A percentile compares a stretch with the other conserved stretches of the same genome.
phyloP scores from a whole-genome alignment of 2,888 invertebrate genomes.

The Hyposoter didymator region DNA sequence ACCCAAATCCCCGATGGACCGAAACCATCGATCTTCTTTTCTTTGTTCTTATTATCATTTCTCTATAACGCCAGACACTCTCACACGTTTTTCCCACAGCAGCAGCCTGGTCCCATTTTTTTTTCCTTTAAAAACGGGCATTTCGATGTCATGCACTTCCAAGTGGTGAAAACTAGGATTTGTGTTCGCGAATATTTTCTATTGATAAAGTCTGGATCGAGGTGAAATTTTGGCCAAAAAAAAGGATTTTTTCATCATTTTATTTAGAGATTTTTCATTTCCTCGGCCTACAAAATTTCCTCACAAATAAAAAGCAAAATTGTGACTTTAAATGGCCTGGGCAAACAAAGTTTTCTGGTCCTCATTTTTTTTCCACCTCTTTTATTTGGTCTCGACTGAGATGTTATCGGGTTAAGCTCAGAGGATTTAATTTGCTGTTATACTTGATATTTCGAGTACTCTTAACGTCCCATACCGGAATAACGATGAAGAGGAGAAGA shows the following conservation, averaged over 20 bases:
- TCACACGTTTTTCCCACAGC: conserved; percentile 4
- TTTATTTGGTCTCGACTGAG: conserved; percentile 23
- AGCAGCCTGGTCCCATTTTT: not conserved
- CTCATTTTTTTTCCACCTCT: not conserved
- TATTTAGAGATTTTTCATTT: not conserved
- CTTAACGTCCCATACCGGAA: conserved; percentile 76
- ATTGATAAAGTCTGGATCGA: not conserved
- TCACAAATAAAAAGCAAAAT: too few relatives aligned
- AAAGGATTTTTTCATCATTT: not conserved
- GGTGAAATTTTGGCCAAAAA: not conserved
- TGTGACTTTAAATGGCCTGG: not conserved
- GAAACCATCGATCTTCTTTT: conserved; percentile 67
- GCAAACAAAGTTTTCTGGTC: not conserved
- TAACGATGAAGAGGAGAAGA: conserved; percentile 62
- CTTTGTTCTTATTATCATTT: conserved; percentile 52
- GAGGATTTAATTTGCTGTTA: conserved; percentile 58
- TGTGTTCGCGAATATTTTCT: not conserved
- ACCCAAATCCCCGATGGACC: conserved; percentile 63
- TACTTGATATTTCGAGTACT: conserved; percentile 67
- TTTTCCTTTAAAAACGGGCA: not conserved
- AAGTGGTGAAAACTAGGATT: not conserved
- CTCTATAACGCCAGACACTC: not conserved
- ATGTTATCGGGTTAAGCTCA: conserved; percentile 12
- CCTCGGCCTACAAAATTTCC: not conserved
- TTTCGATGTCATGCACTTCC: not conserved